These are phyloP conservation scores for Cryptus armator DNA, from an alignment of 2,888 invertebrate genomes.

Conservation along the genomic window DNA sequence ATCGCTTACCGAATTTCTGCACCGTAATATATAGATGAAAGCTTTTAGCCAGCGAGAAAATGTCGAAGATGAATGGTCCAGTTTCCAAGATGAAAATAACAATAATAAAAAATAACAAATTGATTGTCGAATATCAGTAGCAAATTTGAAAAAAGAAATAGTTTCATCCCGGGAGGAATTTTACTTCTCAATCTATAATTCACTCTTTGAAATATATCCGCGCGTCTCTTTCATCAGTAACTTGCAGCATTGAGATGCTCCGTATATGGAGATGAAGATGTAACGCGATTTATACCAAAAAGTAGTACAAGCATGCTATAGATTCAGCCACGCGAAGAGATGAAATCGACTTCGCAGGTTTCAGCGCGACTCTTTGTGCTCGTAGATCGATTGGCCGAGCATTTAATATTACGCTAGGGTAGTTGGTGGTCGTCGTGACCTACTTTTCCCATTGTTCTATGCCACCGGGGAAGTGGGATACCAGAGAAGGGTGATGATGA, in stretches of 20 bases:
- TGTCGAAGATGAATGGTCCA: neutral
- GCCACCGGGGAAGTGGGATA: slow-evolving; percentile 1
- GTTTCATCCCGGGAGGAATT: neutral
- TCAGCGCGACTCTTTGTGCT: slow-evolving; percentile 8
- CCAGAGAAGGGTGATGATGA: slow-evolving; percentile 10
- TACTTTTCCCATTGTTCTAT: slow-evolving; percentile 28
- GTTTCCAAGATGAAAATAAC: neutral
- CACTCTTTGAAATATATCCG: neutral
- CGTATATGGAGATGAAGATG: slow-evolving; percentile 9
- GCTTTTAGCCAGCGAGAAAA: slow-evolving; percentile 6
- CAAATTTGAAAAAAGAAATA: neutral
- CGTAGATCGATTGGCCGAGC: slow-evolving; percentile 16
- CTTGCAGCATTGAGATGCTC: neutral
- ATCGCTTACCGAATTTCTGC: slow-evolving; percentile 11
- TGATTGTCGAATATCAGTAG: slow-evolving; percentile 4
- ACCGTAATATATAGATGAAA: slow-evolving; percentile 7
- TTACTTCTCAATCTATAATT: neutral
- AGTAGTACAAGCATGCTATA: neutral
- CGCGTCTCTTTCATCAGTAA: neutral
- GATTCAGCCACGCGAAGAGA: neutral
- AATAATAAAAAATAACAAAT: slow-evolving; percentile 1
- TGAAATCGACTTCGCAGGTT: neutral
- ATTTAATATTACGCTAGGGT: neutral
- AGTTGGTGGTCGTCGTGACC: slow-evolving; percentile 27
- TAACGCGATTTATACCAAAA: slow-evolving; percentile 7